phyloP scores from a whole-genome alignment of 1,140 invertebrate species.

The Drosophila ercepeae region DNA sequence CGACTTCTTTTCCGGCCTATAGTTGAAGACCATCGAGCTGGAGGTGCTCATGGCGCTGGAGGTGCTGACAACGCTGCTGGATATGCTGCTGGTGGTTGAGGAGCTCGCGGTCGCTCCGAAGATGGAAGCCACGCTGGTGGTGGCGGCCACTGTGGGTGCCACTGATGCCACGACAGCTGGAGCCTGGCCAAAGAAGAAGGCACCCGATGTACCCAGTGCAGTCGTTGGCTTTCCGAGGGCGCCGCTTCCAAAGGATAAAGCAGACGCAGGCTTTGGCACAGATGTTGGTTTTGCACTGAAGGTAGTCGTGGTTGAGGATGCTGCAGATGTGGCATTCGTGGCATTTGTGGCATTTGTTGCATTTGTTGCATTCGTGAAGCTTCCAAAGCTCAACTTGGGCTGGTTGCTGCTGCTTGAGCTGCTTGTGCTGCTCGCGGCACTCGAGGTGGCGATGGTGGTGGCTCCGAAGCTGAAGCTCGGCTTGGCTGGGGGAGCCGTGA shows the following conservation, averaged over 20 bases:
- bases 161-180: not conserved
- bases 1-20: not conserved
- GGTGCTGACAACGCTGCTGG: not conserved
- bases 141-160: not conserved
- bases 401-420: slow-evolving; percentile 12
- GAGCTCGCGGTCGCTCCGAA: slow-evolving; percentile 17
- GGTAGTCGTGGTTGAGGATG: slow-evolving; percentile 2
- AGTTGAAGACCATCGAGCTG: slow-evolving; percentile 5
- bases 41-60: slow-evolving; percentile 1
- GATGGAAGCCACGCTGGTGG: slow-evolving; percentile 12
- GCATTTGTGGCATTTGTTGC: slow-evolving; percentile 10
- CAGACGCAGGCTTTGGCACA: not conserved
- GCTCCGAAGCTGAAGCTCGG: slow-evolving; percentile 31
- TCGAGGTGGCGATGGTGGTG: not conserved
- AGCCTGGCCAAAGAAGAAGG: slow-evolving; percentile 39
- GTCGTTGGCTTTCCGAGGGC: not conserved
- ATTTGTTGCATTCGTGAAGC: slow-evolving; percentile 4
- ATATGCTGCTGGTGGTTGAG: slow-evolving; percentile 9
- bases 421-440: slow-evolving; percentile 34
- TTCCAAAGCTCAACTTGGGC: slow-evolving; percentile 8
- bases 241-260: slow-evolving; percentile 28
- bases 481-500: slow-evolving; percentile 4
- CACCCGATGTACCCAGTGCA: slow-evolving; percentile 3
- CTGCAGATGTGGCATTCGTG: slow-evolving; percentile 7
- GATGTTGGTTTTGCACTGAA: slow-evolving; percentile 5